Percentiles rank a stretch among this genome's conserved stretches.
These are phyloP conservation scores for Mythimna ferrago DNA, from an alignment of 2,888 invertebrate species.

Conservation along the genomic window DNA sequence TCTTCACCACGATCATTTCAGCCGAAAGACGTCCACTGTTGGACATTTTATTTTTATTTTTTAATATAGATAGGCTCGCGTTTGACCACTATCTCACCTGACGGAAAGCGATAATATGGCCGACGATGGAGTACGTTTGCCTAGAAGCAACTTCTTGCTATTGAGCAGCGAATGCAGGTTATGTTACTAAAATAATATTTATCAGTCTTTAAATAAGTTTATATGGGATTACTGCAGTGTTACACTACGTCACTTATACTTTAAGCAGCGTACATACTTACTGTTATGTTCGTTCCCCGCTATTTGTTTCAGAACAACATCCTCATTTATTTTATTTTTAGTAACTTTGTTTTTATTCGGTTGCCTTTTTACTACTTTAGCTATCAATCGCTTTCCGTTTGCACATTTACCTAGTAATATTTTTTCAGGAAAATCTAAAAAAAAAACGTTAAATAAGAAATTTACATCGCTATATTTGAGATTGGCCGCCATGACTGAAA, in stretches of 20 bases:
- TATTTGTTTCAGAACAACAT: constrained; percentile 38
- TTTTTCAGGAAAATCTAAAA: constrained; percentile 85
- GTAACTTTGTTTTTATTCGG: constrained; percentile 23
- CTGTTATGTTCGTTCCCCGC: constrained; percentile 40
- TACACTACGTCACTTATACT: neutral
- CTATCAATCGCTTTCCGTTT: constrained; percentile 81
- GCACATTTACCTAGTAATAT: constrained; percentile 81
- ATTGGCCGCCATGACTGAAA: neutral
- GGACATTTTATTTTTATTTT: too few relatives aligned
- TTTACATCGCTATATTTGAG: neutral
- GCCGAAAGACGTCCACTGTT: too few relatives aligned
- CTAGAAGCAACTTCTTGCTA: too few relatives aligned
- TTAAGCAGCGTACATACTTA: constrained; percentile 25
- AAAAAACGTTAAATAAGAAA: too few relatives aligned
- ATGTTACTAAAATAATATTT: neutral
- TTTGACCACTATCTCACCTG: too few relatives aligned
- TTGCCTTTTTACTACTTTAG: constrained; percentile 74
- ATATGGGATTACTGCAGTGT: neutral
- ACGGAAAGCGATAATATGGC: too few relatives aligned
- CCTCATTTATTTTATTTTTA: constrained; percentile 18
- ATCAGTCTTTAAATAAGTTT: neutral
- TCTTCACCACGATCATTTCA: too few relatives aligned
- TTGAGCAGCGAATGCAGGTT: too few relatives aligned
- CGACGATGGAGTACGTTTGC: too few relatives aligned
- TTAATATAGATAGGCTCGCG: too few relatives aligned